Evolutionary conservation across 2,113 vertebrate genomes (phyloP).

Genomic region (Pseudolaguvia tuberculata): DNA sequence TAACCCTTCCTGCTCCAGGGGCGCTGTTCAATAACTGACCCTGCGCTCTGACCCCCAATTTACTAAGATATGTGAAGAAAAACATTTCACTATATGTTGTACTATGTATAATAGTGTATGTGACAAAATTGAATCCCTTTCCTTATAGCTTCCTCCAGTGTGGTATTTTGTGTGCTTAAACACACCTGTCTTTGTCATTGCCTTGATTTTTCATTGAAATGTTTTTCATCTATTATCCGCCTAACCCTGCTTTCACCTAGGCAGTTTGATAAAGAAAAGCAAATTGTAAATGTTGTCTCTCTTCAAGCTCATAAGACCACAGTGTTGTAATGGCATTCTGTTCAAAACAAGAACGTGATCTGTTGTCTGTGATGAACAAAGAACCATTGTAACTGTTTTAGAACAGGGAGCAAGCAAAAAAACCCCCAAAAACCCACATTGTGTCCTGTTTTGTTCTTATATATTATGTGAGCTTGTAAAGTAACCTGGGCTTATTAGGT

Average conservation of each 20-base stretch:
- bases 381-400: constrained; percentile 32
- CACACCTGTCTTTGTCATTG: background rate
- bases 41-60: too few species aligned
- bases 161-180: constrained; percentile 26
- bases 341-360: constrained; percentile 28
- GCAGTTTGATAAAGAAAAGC: constrained; percentile 12
- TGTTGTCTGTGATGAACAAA: constrained; percentile 33
- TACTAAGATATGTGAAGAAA: too few species aligned
- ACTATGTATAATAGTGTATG: too few species aligned
- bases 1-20: too few species aligned
- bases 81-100: too few species aligned
- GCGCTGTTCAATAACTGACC: too few species aligned
- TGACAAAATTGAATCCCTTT: too few species aligned
- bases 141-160: constrained; percentile 22
- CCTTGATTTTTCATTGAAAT: constrained; percentile 19
- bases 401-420: constrained; percentile 27
- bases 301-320: constrained; percentile 28
- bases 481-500: constrained; percentile 35
- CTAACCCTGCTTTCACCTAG: constrained; percentile 16
- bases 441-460: constrained; percentile 52
- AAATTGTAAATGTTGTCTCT: constrained; percentile 24
- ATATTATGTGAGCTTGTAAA: constrained; percentile 44
- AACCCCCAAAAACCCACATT: constrained; percentile 35
- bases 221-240: constrained; percentile 14
- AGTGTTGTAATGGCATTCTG: background rate